A percentile compares a stretch with the other conserved stretches of the same genome.
Evolutionary conservation across 2,113 vertebrate genomes (phyloP).

Genomic region (Oostethus manadensis): DNA sequence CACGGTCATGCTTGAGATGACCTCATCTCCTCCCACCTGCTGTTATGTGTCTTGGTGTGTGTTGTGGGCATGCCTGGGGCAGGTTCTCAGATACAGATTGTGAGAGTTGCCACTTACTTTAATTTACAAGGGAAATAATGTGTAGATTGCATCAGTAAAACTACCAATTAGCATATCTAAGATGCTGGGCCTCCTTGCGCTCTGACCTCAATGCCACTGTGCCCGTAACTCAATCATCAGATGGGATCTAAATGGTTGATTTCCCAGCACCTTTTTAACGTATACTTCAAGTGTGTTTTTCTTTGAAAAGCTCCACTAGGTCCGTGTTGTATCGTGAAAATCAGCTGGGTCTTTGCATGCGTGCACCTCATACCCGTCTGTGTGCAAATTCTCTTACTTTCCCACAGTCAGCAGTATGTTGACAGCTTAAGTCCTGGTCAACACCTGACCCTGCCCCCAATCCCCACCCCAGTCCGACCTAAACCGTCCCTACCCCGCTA

Average conservation of each 20-base stretch:
- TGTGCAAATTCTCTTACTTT: conserved; percentile 22
- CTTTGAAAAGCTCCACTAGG: conserved; percentile 13
- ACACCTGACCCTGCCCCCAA: too few relatives aligned
- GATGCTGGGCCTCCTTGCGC: conserved; percentile 34
- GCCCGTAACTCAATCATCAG: conserved; percentile 21
- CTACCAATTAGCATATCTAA: conserved; percentile 50
- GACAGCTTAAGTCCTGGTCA: not conserved
- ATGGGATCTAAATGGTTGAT: conserved; percentile 21
- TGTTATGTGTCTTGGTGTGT: conserved; percentile 17
- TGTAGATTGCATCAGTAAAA: conserved; percentile 63
- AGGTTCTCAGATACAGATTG: conserved; percentile 47
- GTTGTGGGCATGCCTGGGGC: conserved; percentile 34
- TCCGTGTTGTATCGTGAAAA: conserved; percentile 3
- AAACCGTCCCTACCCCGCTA: too few relatives aligned
- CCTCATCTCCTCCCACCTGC: conserved; percentile 6
- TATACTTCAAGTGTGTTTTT: conserved; percentile 22
- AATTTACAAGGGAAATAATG: conserved; percentile 18
- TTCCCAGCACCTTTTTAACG: conserved; percentile 27
- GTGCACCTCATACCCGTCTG: not conserved
- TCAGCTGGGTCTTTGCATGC: not conserved
- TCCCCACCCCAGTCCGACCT: too few relatives aligned
- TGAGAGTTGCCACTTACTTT: conserved; percentile 9
- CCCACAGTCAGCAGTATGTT: conserved; percentile 26
- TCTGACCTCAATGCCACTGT: conserved; percentile 13
- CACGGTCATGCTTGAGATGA: not conserved